These are phyloP conservation scores for Halictus quadricinctus DNA, from an alignment of 2,888 invertebrate genomes.

Conservation along the genomic window DNA sequence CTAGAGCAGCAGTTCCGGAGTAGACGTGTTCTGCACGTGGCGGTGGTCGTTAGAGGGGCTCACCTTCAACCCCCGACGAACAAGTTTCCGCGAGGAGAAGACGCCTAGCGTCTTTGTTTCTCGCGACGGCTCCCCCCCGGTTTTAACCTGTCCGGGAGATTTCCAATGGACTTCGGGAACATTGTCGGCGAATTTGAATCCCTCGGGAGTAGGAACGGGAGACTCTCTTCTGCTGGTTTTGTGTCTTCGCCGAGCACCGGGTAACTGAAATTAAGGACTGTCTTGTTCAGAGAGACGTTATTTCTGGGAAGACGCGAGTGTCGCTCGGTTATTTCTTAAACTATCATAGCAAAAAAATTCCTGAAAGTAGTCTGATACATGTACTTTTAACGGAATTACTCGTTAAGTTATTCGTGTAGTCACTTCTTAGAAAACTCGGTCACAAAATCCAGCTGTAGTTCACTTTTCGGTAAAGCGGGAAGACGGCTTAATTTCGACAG, in stretches of 20 bases:
- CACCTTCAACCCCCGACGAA: not conserved
- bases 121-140: slow-evolving; percentile 11
- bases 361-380: not conserved
- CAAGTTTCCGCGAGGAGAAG: not conserved
- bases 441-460: not conserved
- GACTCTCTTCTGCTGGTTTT: not conserved
- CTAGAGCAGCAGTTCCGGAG: not conserved
- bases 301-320: no score
- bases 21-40: not conserved
- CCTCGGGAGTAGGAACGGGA: not conserved
- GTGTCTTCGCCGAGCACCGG: not conserved
- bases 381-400: not conserved
- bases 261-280: not conserved
- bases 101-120: slow-evolving; percentile 34
- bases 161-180: slow-evolving; percentile 9
- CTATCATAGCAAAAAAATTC: not conserved
- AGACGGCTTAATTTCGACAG: not conserved
- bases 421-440: not conserved
- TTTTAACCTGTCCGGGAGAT: slow-evolving; percentile 24
- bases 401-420: not conserved
- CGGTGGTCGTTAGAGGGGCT: not conserved
- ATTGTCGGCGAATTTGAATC: slow-evolving; percentile 4
- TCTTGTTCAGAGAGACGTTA: not conserved
- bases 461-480: not conserved
- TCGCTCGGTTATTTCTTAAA: no score